Evolutionary conservation across 1,140 invertebrate species (phyloP), one percentile per base, ranked within the genome.

Genomic region (Dryas iulia): DNA sequence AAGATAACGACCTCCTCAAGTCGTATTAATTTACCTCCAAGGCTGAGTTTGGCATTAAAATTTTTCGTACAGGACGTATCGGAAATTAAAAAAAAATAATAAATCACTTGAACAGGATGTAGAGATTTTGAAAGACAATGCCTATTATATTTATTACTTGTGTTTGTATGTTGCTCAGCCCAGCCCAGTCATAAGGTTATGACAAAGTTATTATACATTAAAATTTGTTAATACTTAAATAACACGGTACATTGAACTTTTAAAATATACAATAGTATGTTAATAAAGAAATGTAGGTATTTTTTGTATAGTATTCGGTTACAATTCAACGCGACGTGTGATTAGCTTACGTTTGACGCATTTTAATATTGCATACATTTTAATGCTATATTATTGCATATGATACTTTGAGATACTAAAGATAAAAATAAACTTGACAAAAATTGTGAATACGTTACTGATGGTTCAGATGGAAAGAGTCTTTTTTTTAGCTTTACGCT

Each of bases 271-370:
- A 62, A 78, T 71, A 66, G 67, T 72, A 77, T 74, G 69, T 69
- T 68, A 79, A 73, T 74, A 59, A 35, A 66, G 58, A 72, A 76
- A 74, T 81, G 77, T 73, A 73, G n/a, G n/a, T 72, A 72, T 70
- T 68, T 74, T 73, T 76, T 60, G 58, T 73, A 74, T 76, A 76
- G 71, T 76, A 72, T 77, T 73, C 73, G 72, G 61, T 24, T 31
- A 52, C 71, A 71, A 76, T 77, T 62, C 72, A 65, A 66, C 14
- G 14, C 2, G 39, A 8, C 31, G 67, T 77, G 73, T 78, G 74
- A 79, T 84, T 84, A 84, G 78, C 67, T 58, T 60, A 67, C 75
- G 70, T 68, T 60, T 56, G 67, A 53, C 74, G 77, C 76, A 84
- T 83, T 74, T 63, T 74, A 83, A 82, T 79, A 58, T 67, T 72